Base-by-base conservation (phyloP, 2,888 invertebrate genomes). In the Acleris cristana region DNA sequence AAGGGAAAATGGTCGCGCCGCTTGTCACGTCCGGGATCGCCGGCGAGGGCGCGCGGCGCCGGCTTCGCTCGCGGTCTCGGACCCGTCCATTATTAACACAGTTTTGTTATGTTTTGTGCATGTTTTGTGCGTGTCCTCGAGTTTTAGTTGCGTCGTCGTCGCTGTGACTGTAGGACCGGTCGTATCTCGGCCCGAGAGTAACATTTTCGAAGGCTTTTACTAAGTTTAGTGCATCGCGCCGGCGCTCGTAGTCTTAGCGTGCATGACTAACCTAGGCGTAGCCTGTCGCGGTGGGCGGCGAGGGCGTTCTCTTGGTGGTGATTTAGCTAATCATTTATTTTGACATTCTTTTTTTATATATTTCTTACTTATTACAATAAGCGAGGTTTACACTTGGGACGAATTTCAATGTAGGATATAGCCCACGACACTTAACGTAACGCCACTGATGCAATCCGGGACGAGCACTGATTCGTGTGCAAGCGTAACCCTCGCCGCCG, bases 1-100 rank as follows among this genome's bases (percentile, higher is more conserved):
- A 92, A 92, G 92, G 92, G 89, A 89, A 92, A 90, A 88, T 87
- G 80, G 84, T 84, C 87, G 85, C 86, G 87, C 81, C 87, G 85
- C 87, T 85, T 83, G 76, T 71, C 72, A 68, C 71, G 76, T 77
- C 82, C 86, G 86, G 80, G 73, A 78, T 80, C 84, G 85, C 60
- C 75, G 75, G 78, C 34, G 34, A 34, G 34, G 34, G 34, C 34
- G 34, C 81, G 81, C 56, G 40, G 30, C 56, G 65, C 53, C 34
- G 34, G 34, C 26, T 30, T 76, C 79, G 78, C 80, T 68, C 64
- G 71, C 83, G 86, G 82, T 81, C 77, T 81, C 86, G 84, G 80
- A 77, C 79, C 76, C 10, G 10, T 70, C 73, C 72, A 73, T 76
- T 69, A 76, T 78, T 83, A 82, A 84, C 84, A 83, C 82, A 77